Evolutionary conservation across 2,113 vertebrate genomes (phyloP), one percentile per base, ranked within the genome.

Genomic region (Phalacrocorax pelagicus): DNA sequence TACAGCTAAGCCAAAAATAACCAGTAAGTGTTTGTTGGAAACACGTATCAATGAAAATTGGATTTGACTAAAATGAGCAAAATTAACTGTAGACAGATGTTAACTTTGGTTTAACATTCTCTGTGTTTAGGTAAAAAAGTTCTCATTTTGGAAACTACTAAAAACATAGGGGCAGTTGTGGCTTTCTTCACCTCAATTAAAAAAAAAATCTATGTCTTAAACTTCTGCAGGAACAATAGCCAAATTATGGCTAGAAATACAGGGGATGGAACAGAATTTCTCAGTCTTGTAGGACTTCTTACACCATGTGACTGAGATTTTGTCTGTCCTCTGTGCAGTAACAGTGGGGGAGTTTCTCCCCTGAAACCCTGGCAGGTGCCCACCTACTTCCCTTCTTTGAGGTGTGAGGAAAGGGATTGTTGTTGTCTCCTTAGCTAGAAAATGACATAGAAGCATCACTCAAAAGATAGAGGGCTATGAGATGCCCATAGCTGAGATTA

Each of bases 131-230:
- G 21, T 34, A 36, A 27, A 72, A 52, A 34, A 10, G 2, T 4
- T 36, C 2, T 11, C 1, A 18, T 46, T 67, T 38, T 49, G 7
- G 6, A 89, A 88, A 62, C 12, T 49, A 85, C 16, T 59, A 11
- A 59, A 58, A 42, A 42, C 6, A 18, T 29, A 0, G 0, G 15
- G 10, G 0, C 11, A 4, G 7, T 70, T 65, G 34, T 21, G 9
- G 7, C 8, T 32, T 66, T 8, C 9, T 57, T 49, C 15, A 2
- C 3, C 1, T 40, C 5, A 30, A 3, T 66, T 11, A 36, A 32
- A 52, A 87, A 88, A 51, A 61, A 51, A 24, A 26, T 19, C 0
- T 49, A 30, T 66, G 63, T 59, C 13, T 38, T 55, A 58, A 51
- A 29, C 5, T 57, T 3, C 9, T 57, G 21, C 4, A 58, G 12